Percentiles rank a stretch among this genome's conserved stretches.
Evolutionary conservation across 2,797 vertebrate species (phyloP).

Genomic region (Harpagifer antarcticus): DNA sequence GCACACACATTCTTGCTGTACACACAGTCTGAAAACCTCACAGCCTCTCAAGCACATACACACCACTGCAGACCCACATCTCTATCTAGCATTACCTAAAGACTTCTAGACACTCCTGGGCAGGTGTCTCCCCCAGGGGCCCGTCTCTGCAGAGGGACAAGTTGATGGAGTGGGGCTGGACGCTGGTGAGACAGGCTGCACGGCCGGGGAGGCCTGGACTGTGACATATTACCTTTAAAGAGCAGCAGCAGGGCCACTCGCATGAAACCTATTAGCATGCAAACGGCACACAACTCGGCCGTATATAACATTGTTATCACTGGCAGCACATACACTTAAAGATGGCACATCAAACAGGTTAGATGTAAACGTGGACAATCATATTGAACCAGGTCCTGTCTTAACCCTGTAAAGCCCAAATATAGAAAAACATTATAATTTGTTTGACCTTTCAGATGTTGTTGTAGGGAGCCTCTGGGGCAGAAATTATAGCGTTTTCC

Average conservation of each 20-base stretch:
- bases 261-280: constrained; percentile 80
- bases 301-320: constrained; percentile 35
- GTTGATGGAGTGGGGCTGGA: constrained; percentile 79
- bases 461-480: no score
- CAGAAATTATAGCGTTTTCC: no score
- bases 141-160: constrained; percentile 65
- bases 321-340: constrained; percentile 18
- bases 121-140: constrained; percentile 55
- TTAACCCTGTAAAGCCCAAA: not conserved
- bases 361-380: not conserved
- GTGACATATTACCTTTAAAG: constrained; percentile 83
- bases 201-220: constrained; percentile 74
- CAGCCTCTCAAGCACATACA: not conserved
- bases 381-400: not conserved
- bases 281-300: constrained; percentile 50
- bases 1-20: constrained; percentile 39
- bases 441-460: no score
- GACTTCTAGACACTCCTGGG: constrained; percentile 66
- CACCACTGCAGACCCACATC: constrained; percentile 46
- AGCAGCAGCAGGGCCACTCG: constrained; percentile 72
- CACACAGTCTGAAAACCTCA: constrained; percentile 35
- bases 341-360: not conserved
- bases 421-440: no score
- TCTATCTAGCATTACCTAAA: constrained; percentile 72
- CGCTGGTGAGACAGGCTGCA: constrained; percentile 63